Base-by-base conservation (phyloP, 2,888 invertebrate genomes). In the Cerceris ruficornis region DNA sequence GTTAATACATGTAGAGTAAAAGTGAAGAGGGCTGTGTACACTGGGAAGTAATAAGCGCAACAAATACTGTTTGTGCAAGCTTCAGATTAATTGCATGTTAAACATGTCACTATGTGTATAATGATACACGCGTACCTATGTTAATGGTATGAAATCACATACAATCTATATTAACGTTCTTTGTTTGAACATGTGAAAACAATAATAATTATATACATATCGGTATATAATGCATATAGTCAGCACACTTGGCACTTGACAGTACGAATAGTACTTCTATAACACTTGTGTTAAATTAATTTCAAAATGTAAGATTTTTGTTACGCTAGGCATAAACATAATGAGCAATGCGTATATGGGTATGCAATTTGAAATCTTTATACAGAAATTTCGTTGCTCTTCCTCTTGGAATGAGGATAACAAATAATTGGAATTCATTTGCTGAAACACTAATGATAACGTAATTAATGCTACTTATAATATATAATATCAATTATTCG, bases 81-180 rank as follows among this genome's bases (percentile, higher is more conserved):
- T 92, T 91, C 91, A 86, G 87, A 90, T 91, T 90, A 90, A 91
- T 92, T 92, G 90, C 92, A 92, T 92, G 92, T 92, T 92, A 92
- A 92, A 92, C 92, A 92, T 92, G 92, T 92, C 90, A 90, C 89
- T 91, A 89, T 90, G 88, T 89, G 88, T 90, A 90, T 85, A 88
- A 87, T 88, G 84, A 90, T 90, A 91, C 90, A 89, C 88, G 83
- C 86, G 88, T 91, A 90, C 88, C 91, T 88, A 90, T 90, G 86
- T 89, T 89, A 88, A 91, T 89, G 88, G 90, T 91, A 91, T 89
- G 87, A 88, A 87, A 85, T 80, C 85, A 87, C 88, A 89, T 87
- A 88, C 87, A 80, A 85, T 87, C 80, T 88, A 89, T 83, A 89
- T 87, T 88, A 84, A 87, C 88, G 89, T 91, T 90, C 90, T 90